A percentile compares a stretch with the other conserved stretches of the same genome.
These are phyloP conservation scores for Perccottus glenii DNA, from an alignment of 2,113 vertebrate genomes.

Conservation along the genomic window DNA sequence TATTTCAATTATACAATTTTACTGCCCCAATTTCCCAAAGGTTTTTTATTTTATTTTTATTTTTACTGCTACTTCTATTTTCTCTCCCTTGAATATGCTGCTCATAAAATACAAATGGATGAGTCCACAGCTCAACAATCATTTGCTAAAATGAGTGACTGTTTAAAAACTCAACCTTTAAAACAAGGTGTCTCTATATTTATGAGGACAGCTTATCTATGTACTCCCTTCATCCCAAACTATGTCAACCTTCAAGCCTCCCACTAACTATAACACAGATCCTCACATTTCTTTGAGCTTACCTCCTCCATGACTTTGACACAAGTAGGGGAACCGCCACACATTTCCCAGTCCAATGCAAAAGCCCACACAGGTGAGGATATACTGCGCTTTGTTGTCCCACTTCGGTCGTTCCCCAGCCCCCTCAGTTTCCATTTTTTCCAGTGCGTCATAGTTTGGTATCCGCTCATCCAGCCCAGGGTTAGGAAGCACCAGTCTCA, in stretches of 20 bases:
- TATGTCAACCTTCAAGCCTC: too few relatives aligned
- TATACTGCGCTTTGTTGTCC: conserved; percentile 94
- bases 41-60: too few relatives aligned
- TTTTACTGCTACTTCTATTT: neutral
- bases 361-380: conserved; percentile 92
- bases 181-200: neutral
- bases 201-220: neutral
- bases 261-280: neutral
- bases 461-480: conserved; percentile 85
- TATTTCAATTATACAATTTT: too few relatives aligned
- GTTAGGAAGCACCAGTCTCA: conserved; percentile 85
- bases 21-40: too few relatives aligned
- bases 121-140: neutral
- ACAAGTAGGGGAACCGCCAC: conserved; percentile 94
- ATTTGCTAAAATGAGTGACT: neutral
- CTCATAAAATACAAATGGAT: neutral
- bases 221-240: neutral
- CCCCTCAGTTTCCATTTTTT: conserved; percentile 80
- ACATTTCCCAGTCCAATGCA: conserved; percentile 94
- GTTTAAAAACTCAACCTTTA: neutral
- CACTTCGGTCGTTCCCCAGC: conserved; percentile 85
- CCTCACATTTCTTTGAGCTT: conserved; percentile 32
- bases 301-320: conserved; percentile 96
- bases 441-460: conserved; percentile 79
- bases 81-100: neutral